Base-by-base conservation (phyloP, 1,140 invertebrate genomes). In the Hirudo medicinalis region DNA sequence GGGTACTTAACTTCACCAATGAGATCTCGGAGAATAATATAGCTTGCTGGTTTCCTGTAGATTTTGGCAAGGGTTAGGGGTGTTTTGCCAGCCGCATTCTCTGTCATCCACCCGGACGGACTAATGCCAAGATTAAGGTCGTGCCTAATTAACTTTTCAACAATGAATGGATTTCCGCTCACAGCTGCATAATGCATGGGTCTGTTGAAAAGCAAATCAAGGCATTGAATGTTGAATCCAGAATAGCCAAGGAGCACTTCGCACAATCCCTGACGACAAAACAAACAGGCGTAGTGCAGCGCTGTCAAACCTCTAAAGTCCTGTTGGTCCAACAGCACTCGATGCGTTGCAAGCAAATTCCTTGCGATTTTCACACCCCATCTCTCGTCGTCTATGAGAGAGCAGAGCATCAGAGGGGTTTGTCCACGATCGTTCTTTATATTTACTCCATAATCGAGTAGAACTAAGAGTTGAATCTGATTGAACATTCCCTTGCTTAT, bases 261-360 rank as follows among this genome's bases (percentile, higher is more conserved):
- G 3, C 3, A 25, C 29, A 63, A 63, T 15, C 8, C 57, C 29
- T 63, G 22, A 13, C 22, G 22, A 32, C 29, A 11, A 32, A 25
- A 63, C 29, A 63, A 25, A 11, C 57, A 63, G 22, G 57, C 57
- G 19, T 63, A 63, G 29, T 63, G 57, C 29, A 63, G 29, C 13
- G 57, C 57, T 25, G 57, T 63, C 17, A 63, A 63, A 32, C 57
- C 57, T 63, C 57, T 22, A 63, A 63, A 63, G 29, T 63, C 57
- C 11, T 22, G 22, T n/a, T 63, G 22, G 17, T 32, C 57, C 22
- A 63, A 22, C 20, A 32, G 22, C 22, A 63, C 57, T 63, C 22
- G 29, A 63, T 63, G 57, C 29, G 57, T 63, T 22, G 22, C 2
- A 1, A 63, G 57, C 20, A 63, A 63, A 25, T 22, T 63, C 8